Base-by-base conservation (phyloP, 2,888 invertebrate species). In the Amphimallon solstitiale region DNA sequence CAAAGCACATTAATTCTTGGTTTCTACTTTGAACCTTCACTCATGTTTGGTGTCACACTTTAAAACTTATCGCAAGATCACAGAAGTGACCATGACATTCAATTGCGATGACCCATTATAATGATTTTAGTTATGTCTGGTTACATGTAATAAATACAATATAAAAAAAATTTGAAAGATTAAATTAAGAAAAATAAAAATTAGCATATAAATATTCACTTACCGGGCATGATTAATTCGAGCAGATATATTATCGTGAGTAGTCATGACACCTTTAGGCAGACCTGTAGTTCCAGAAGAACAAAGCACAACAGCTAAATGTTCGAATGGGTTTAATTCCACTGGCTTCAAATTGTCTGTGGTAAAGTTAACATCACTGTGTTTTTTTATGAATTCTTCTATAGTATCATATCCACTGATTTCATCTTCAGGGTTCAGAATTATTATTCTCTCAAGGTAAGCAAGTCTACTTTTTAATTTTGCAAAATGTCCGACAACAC, bases 211-310 rank as follows among this genome's bases (percentile, higher is more conserved):
- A n/a, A 7, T 34, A 14, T 37, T 43, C 4, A 62, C 64, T 63
- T 56, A 70, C 70, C 6, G 14, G 9, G 40, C 6, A 7, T 65
- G 48, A 65, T 43, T 73, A 56, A 46, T 65, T 23, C 46, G 37
- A 75, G 81, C 82, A 75, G 84, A 85, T 80, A 89, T 83, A 80
- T 92, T 92, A 29, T 83, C 83, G 78, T 92, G 90, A 1, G 90
- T 89, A 2, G 92, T 82, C 85, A 89, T 87, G 0, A 93, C 92
- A 29, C 92, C 92, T 79, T 93, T 92, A 0, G 92, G 90, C 62
- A 92, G 76, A 0, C 93, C 93, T 0, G 90, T 90, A 0, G 93
- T 94, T 10, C 94, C 94, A 0, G 92, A 92, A 0, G 92, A 93
- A 77, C 89, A 92, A 72, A 92, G 88, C 68, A 93, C 86, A 0